Conservation (phyloP, 2,113 vertebrate species). For the Ctenodactylus gundi region DNA sequence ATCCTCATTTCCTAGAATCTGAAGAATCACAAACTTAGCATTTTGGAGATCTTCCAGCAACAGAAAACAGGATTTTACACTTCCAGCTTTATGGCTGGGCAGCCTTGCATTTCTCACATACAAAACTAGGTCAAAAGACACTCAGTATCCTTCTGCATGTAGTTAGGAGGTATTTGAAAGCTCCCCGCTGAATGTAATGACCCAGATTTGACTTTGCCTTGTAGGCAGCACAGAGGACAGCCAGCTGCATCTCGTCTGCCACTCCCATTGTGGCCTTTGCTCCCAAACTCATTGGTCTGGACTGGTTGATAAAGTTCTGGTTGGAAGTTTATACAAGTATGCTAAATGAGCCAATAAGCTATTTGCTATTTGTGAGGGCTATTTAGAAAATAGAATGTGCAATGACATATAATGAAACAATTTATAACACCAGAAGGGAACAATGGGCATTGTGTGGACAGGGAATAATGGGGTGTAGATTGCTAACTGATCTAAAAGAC, state of each 20-base stretch:
- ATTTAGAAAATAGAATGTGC: not conserved
- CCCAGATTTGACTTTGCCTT: constrained; percentile 14
- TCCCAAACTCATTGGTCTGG: not conserved
- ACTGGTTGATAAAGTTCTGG: not conserved
- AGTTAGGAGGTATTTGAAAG: constrained; percentile 17
- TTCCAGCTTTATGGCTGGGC: not conserved
- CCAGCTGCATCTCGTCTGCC: not conserved
- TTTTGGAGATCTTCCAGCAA: constrained; percentile 7
- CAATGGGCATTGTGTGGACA: not conserved
- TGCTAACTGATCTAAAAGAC: not conserved
- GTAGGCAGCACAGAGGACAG: not conserved
- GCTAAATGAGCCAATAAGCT: not conserved
- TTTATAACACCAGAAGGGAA: not conserved
- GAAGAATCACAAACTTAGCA: not conserved
- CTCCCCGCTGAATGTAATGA: constrained; percentile 47
- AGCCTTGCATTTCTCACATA: not conserved
- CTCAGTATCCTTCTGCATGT: not conserved
- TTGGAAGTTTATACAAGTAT: not conserved
- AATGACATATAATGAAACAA: not conserved
- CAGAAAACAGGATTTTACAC: not conserved
- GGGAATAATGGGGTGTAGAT: not conserved
- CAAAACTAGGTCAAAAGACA: constrained; percentile 59
- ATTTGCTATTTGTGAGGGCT: not conserved
- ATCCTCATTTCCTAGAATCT: not conserved
- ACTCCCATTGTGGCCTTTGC: not conserved